phyloP scores from a whole-genome alignment of 2,888 invertebrate species.

The Diloba caeruleocephala region DNA sequence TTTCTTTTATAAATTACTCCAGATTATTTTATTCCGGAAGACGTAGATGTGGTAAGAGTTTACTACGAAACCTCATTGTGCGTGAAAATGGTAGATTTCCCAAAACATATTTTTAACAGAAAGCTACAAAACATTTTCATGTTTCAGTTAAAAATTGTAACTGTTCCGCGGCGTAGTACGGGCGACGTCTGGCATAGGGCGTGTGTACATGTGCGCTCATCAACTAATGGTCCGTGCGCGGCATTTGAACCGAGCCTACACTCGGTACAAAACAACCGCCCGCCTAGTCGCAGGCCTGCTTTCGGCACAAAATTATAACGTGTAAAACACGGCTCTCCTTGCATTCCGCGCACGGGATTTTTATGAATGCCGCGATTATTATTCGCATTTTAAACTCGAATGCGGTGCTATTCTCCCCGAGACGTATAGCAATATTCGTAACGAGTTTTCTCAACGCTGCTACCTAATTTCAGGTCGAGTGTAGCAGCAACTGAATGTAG shows the following conservation, averaged over 20 bases:
- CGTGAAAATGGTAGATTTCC: conserved; percentile 85
- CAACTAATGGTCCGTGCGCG: conserved; percentile 90
- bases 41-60: conserved; percentile 70
- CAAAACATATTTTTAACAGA: conserved; percentile 83
- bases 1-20: conserved; percentile 48
- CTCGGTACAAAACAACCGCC: conserved; percentile 82
- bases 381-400: conserved; percentile 89
- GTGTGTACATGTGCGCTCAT: conserved; percentile 86
- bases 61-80: conserved; percentile 82
- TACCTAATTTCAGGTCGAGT: conserved; percentile 86
- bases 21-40: conserved; percentile 51
- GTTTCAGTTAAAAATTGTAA: conserved; percentile 86
- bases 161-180: conserved; percentile 69
- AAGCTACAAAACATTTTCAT: conserved; percentile 86
- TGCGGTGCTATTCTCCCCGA: conserved; percentile 85
- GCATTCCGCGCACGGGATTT: conserved; percentile 87
- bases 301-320: conserved; percentile 88
- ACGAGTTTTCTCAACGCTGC: conserved; percentile 86
- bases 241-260: conserved; percentile 88
- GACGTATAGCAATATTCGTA: conserved; percentile 88
- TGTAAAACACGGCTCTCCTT: conserved; percentile 88
- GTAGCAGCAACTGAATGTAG: conserved; percentile 65
- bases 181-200: conserved; percentile 73
- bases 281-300: conserved; percentile 81
- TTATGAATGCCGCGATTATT: conserved; percentile 88